Conservation (phyloP, 2,113 vertebrate genomes). For the Sphaerodactylus townsendi region DNA sequence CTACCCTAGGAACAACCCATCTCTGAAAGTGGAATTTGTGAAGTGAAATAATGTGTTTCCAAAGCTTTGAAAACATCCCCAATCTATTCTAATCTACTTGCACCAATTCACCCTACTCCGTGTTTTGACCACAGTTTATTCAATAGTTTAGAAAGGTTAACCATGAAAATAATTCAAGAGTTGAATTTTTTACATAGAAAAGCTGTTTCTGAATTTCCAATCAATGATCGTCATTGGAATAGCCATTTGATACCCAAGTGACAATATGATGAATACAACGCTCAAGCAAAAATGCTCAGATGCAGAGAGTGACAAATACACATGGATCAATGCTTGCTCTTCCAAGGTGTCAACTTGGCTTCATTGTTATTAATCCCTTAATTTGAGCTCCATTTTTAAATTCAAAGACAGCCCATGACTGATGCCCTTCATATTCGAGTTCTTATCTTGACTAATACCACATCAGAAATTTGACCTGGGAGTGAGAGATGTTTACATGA, state of each 20-base stretch:
- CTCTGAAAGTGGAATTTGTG: too few relatives aligned
- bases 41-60: too few relatives aligned
- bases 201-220: constrained; percentile 42
- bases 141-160: not conserved
- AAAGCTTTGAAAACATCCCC: too few relatives aligned
- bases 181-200: constrained; percentile 15
- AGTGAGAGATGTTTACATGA: constrained; percentile 1
- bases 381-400: constrained; percentile 49
- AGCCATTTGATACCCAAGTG: constrained; percentile 34
- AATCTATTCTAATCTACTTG: too few relatives aligned
- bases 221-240: constrained; percentile 39
- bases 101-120: not conserved
- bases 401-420: constrained; percentile 41
- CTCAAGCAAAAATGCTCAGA: constrained; percentile 18
- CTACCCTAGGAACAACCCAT: too few relatives aligned
- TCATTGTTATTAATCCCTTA: constrained; percentile 53
- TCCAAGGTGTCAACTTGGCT: constrained; percentile 40
- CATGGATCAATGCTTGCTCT: constrained; percentile 43
- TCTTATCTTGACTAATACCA: constrained; percentile 29
- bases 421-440: constrained; percentile 41
- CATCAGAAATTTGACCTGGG: constrained; percentile 32
- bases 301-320: constrained; percentile 42
- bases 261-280: constrained; percentile 45
- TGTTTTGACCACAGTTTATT: not conserved
- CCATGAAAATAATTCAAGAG: not conserved